Percentiles rank a stretch among this genome's conserved stretches.
These are phyloP conservation scores for Reticulitermes speratus DNA, from an alignment of 1,140 invertebrate species.

Conservation along the genomic window DNA sequence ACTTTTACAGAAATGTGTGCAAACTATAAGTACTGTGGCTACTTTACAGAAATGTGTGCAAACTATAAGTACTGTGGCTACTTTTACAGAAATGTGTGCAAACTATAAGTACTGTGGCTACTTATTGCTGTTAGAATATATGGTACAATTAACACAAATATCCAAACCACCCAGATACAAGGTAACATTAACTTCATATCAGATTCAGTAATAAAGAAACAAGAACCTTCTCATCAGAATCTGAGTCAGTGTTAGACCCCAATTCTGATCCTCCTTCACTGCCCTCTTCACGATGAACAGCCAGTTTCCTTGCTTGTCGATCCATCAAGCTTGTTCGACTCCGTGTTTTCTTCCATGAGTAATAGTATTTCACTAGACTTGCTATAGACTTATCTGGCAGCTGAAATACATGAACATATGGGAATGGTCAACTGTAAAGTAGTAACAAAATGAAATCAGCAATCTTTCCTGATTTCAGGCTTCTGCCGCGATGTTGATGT, in stretches of 20 bases:
- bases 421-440: not conserved
- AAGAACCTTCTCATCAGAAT: conserved; percentile 81
- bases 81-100: too few species aligned
- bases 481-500: too few species aligned
- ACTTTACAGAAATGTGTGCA: too few species aligned
- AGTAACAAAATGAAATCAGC: too few species aligned
- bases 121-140: too few species aligned
- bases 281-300: conserved; percentile 59
- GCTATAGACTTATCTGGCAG: conserved; percentile 96
- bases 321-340: conserved; percentile 93
- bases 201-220: not conserved
- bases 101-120: too few species aligned
- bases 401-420: conserved; percentile 51
- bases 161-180: too few species aligned
- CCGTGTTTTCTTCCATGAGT: conserved; percentile 96
- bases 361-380: conserved; percentile 96
- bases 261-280: conserved; percentile 72
- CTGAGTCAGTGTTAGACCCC: conserved; percentile 82
- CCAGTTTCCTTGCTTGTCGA: conserved; percentile 73
- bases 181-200: not conserved
- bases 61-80: too few species aligned
- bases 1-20: too few species aligned
- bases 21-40: too few species aligned
- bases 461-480: too few species aligned
- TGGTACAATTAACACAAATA: too few species aligned